These are phyloP conservation scores for Panagrolaimus sp. DNA, from an alignment of 1,140 invertebrate species.

Conservation along the genomic window DNA sequence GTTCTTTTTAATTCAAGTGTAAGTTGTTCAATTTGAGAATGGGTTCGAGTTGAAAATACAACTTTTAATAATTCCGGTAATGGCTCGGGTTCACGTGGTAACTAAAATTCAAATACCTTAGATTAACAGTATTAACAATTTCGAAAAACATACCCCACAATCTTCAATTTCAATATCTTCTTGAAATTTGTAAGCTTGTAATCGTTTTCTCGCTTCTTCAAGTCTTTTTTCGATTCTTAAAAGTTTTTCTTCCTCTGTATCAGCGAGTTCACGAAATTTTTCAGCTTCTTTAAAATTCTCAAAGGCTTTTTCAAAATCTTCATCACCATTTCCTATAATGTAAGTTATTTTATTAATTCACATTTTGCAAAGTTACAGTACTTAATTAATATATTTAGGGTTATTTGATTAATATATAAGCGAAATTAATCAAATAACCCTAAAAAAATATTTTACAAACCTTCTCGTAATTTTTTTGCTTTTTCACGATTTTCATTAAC, in stretches of 20 bases:
- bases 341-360: neutral
- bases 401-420: no score
- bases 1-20: neutral
- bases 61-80: neutral
- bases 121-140: neutral
- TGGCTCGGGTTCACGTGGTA: neutral
- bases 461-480: neutral
- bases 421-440: no score
- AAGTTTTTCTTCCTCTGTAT: neutral
- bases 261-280: neutral
- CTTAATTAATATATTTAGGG: no score
- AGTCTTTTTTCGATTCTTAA: neutral
- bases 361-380: neutral
- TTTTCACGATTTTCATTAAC: neutral
- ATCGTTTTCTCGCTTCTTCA: neutral
- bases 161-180: neutral
- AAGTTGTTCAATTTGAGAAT: constrained; percentile 7
- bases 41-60: neutral
- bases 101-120: neutral
- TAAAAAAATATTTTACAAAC: neutral
- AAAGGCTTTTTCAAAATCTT: neutral
- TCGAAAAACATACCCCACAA: neutral
- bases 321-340: neutral
- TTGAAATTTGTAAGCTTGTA: neutral
- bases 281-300: neutral